phyloP scores from a whole-genome alignment of 2,888 invertebrate species.

The Hartigia nigra region DNA sequence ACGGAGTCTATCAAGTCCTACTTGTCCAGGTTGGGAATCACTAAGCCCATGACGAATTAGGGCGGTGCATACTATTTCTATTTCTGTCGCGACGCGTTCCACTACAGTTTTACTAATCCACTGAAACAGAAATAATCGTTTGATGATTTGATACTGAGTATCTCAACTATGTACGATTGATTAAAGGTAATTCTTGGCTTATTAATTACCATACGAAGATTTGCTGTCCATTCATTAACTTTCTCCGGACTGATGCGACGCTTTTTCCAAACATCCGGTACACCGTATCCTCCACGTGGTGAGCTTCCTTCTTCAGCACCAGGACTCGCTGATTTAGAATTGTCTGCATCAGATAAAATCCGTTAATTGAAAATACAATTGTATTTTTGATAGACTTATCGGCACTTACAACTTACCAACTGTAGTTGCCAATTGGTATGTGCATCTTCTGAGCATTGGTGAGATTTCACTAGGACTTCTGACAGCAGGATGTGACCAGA shows the following conservation, averaged over 20 bases:
- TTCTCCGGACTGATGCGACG: constrained; percentile 75
- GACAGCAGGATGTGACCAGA: constrained; percentile 70
- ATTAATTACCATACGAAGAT: constrained; percentile 75
- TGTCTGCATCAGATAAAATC: constrained; percentile 38
- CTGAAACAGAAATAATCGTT: constrained; percentile 65
- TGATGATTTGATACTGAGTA: background rate
- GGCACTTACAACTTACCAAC: constrained; percentile 55
- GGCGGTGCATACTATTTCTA: constrained; percentile 77
- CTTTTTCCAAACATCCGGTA: constrained; percentile 71
- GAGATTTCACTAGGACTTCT: constrained; percentile 68
- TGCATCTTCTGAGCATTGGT: constrained; percentile 66
- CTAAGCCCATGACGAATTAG: constrained; percentile 77
- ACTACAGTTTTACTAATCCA: constrained; percentile 90
- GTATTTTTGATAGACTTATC: constrained; percentile 7
- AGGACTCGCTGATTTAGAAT: constrained; percentile 62
- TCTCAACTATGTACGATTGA: constrained; percentile 30
- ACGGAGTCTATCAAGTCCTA: constrained; percentile 79
- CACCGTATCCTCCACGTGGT: constrained; percentile 64
- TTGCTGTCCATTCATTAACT: constrained; percentile 83
- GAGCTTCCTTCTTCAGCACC: constrained; percentile 65
- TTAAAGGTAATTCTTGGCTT: constrained; percentile 7
- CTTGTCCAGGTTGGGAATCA: constrained; percentile 76
- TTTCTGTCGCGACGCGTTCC: constrained; percentile 79
- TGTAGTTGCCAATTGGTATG: constrained; percentile 72
- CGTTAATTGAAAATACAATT: constrained; percentile 5